phyloP scores from a whole-genome alignment of 64 coral and sea anemone species.

The Dendronephthya gigantea region DNA sequence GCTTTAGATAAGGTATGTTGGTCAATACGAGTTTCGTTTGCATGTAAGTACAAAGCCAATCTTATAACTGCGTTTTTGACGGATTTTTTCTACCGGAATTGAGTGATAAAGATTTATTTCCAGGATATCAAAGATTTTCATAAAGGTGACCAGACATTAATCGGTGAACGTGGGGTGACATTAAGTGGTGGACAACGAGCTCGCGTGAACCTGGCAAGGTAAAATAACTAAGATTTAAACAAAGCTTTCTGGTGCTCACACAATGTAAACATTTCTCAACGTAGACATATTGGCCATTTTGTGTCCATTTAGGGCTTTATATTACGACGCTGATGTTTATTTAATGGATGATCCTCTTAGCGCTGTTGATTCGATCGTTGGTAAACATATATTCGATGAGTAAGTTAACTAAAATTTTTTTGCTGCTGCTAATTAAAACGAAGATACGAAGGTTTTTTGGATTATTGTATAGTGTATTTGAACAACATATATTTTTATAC shows the following conservation, averaged over 20 bases:
- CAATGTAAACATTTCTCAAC: no score
- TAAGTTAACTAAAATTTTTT: not conserved
- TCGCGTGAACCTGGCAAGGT: constrained; percentile 83
- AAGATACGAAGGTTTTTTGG: not conserved
- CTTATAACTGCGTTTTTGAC: no score
- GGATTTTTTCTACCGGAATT: no score
- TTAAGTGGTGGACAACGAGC: constrained; percentile 86
- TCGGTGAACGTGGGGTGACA: constrained; percentile 75
- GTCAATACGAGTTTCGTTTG: no score
- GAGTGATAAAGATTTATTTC: not conserved
- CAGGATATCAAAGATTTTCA: constrained; percentile 75
- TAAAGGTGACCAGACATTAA: constrained; percentile 58
- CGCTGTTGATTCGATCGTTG: constrained; percentile 82
- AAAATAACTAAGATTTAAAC: not conserved
- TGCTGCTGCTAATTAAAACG: not conserved
- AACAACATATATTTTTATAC: no score
- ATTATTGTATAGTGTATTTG: not conserved
- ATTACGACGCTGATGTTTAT: constrained; percentile 73
- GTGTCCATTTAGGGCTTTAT: constrained; percentile 50
- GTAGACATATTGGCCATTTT: not conserved
- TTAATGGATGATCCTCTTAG: constrained; percentile 90
- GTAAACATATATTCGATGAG: constrained; percentile 73
- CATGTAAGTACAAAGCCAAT: no score
- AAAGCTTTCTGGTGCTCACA: no score
- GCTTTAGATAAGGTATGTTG: constrained; percentile 66